Conservation (phyloP, 2,797 vertebrate genomes). For the Pelobates cultripes region DNA sequence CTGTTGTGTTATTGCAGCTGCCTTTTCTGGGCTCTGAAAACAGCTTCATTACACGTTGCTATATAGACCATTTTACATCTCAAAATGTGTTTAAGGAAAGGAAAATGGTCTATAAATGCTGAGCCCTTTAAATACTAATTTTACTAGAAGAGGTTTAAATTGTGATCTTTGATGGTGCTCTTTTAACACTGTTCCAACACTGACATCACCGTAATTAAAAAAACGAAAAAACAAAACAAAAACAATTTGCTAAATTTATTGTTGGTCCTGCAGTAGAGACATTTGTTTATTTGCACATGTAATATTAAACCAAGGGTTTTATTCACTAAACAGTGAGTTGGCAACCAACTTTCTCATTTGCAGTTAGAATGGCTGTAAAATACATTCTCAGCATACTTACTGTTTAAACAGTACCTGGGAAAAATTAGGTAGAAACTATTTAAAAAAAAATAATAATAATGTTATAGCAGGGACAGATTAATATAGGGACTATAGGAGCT, state of each 20-base stretch:
- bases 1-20: conserved; percentile 36
- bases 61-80: background rate
- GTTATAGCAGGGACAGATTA: too few relatives aligned
- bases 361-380: too few relatives aligned
- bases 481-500: too few relatives aligned
- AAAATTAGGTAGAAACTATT: too few relatives aligned
- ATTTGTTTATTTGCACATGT: background rate
- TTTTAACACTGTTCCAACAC: background rate
- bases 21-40: conserved; percentile 1
- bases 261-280: background rate
- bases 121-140: conserved; percentile 2
- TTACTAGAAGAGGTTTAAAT: background rate
- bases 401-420: too few relatives aligned
- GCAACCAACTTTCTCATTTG: too few relatives aligned
- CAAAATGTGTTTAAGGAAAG: background rate
- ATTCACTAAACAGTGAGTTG: too few relatives aligned
- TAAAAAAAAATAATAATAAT: too few relatives aligned
- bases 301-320: background rate
- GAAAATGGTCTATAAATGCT: conserved; percentile 17
- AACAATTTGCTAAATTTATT: background rate
- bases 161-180: conserved; percentile 11
- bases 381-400: too few relatives aligned
- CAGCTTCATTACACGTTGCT: conserved; percentile 16
- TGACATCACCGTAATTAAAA: background rate
- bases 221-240: conserved; percentile 14